Conservation (phyloP, 2,797 vertebrate genomes). For the Lithobates pipiens region DNA sequence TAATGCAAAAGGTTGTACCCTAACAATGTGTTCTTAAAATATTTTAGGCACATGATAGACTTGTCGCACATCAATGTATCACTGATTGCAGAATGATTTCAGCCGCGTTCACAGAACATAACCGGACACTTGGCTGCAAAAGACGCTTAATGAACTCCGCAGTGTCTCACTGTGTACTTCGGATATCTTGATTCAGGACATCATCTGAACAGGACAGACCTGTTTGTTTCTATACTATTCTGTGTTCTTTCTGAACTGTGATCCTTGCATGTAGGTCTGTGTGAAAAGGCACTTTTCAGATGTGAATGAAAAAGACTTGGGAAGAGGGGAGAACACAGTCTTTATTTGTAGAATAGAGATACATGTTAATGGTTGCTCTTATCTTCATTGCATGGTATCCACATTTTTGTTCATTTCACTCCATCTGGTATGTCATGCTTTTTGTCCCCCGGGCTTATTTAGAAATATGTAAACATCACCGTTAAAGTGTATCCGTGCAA, state of each 20-base stretch:
- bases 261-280: conserved; percentile 71
- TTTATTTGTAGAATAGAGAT: conserved; percentile 75
- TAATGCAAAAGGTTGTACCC: background rate
- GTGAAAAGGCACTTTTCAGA: conserved; percentile 65
- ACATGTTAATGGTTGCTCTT: conserved; percentile 94
- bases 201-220: background rate
- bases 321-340: conserved; percentile 36
- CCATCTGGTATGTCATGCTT: background rate
- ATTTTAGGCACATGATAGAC: conserved; percentile 97
- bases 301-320: conserved; percentile 65
- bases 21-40: conserved; percentile 63
- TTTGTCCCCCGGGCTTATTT: background rate
- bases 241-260: conserved; percentile 66
- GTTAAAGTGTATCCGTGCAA: too few relatives aligned
- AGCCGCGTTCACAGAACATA: conserved; percentile 42
- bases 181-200: conserved; percentile 41
- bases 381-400: conserved; percentile 70
- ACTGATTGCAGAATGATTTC: conserved; percentile 90
- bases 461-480: too few relatives aligned
- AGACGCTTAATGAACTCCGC: background rate
- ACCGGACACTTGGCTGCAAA: background rate
- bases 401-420: background rate
- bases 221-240: conserved; percentile 56
- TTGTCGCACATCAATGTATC: conserved; percentile 98
- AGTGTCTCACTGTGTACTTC: conserved; percentile 60